Conservation (phyloP, 2,797 vertebrate species). For the Acanthurus lineatus region DNA sequence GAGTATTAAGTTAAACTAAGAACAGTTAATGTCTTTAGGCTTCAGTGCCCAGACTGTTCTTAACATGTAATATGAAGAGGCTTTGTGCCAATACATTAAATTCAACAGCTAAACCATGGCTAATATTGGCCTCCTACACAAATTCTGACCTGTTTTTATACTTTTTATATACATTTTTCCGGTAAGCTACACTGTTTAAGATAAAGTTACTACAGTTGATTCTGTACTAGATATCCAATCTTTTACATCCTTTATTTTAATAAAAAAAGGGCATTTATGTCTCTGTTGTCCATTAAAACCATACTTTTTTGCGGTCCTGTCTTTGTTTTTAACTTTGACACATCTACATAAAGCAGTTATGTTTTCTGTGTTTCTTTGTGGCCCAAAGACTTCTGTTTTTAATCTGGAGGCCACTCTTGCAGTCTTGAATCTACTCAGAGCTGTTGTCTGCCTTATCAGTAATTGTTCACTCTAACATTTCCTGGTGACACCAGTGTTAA, state of each 20-base stretch:
- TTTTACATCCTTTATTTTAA: conserved; percentile 13
- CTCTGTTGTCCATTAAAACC: background rate
- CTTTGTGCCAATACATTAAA: conserved; percentile 50
- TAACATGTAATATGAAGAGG: conserved; percentile 73
- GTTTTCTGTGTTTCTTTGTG: background rate
- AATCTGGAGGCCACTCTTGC: conserved; percentile 22
- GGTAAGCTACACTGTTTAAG: background rate
- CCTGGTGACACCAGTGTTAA: conserved; percentile 81
- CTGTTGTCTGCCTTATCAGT: conserved; percentile 72
- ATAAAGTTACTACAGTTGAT: conserved; percentile 58
- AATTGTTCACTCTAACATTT: conserved; percentile 84
- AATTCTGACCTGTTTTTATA: conserved; percentile 7
- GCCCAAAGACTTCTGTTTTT: conserved; percentile 22
- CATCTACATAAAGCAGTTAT: background rate
- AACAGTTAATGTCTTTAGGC: conserved; percentile 58
- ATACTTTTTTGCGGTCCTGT: background rate
- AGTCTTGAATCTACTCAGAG: conserved; percentile 41
- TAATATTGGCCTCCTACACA: conserved; percentile 17
- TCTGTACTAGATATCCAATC: conserved; percentile 58
- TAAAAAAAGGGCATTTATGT: conserved; percentile 1
- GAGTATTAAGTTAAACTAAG: conserved; percentile 73
- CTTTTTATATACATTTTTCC: background rate
- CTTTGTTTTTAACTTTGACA: background rate
- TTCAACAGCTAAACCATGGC: conserved; percentile 27
- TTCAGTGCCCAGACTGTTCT: conserved; percentile 57